Conservation (phyloP, 1,140 invertebrate genomes). For the Phortica variegata region DNA sequence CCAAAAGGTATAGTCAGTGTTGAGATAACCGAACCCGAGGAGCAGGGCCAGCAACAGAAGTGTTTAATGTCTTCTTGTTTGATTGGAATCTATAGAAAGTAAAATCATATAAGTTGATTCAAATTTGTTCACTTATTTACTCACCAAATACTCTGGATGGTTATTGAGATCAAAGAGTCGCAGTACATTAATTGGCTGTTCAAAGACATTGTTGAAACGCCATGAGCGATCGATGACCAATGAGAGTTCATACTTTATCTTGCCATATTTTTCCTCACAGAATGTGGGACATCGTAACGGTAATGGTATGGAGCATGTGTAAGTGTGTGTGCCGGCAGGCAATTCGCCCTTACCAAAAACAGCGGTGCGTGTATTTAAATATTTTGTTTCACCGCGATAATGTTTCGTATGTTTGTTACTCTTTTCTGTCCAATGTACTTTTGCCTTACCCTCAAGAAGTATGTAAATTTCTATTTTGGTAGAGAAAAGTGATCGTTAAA, state of each 20-base stretch:
- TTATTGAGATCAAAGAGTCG: slow-evolving; percentile 72
- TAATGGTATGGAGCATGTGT: slow-evolving; percentile 49
- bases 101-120: not conserved
- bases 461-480: slow-evolving; percentile 32
- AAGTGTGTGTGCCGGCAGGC: slow-evolving; percentile 32
- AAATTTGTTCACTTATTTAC: slow-evolving; percentile 2
- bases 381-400: slow-evolving; percentile 26
- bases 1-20: slow-evolving; percentile 41
- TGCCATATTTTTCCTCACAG: slow-evolving; percentile 70
- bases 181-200: slow-evolving; percentile 71
- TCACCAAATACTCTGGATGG: slow-evolving; percentile 48
- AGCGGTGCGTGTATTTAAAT: slow-evolving; percentile 24
- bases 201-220: slow-evolving; percentile 72
- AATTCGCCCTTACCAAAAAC: slow-evolving; percentile 29
- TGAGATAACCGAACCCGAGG: slow-evolving; percentile 31
- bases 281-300: slow-evolving; percentile 66
- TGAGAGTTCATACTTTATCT: slow-evolving; percentile 68
- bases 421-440: slow-evolving; percentile 39
- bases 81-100: slow-evolving; percentile 25
- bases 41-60: slow-evolving; percentile 49
- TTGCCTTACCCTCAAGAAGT: slow-evolving; percentile 35
- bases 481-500: not conserved
- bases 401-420: slow-evolving; percentile 24
- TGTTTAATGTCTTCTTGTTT: slow-evolving; percentile 29
- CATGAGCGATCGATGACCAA: slow-evolving; percentile 69